Conservation (phyloP, 2,888 invertebrate genomes). For the Ryuthela nishihirai region DNA sequence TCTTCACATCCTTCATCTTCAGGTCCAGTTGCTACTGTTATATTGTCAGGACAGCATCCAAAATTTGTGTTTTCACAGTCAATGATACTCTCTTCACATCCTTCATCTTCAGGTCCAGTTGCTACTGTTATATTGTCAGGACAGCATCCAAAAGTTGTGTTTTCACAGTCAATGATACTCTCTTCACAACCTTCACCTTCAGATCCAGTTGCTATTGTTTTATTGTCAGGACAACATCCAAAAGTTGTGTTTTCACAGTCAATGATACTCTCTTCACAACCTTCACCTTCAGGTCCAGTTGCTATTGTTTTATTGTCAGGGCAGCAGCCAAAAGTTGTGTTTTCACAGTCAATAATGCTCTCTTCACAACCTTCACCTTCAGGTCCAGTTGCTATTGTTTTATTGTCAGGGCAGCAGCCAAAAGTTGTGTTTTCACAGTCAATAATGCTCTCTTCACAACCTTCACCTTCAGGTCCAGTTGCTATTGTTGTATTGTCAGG, state of each 20-base stretch:
- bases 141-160: constrained; percentile 66
- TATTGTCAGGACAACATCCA: constrained; percentile 84
- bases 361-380: constrained; percentile 41
- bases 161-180: constrained; percentile 35
- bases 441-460: constrained; percentile 42
- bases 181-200: constrained; percentile 40
- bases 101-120: constrained; percentile 41
- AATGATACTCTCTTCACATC: constrained; percentile 40
- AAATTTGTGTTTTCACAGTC: constrained; percentile 43
- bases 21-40: constrained; percentile 16
- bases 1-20: constrained; percentile 23
- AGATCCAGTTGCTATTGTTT: constrained; percentile 44
- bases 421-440: constrained; percentile 36
- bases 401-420: constrained; percentile 65
- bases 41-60: constrained; percentile 59
- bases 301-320: constrained; percentile 58
- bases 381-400: constrained; percentile 59
- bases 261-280: constrained; percentile 25
- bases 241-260: constrained; percentile 44
- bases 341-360: neutral
- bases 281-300: constrained; percentile 47
- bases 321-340: constrained; percentile 59
- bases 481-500: constrained; percentile 76
- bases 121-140: constrained; percentile 63
- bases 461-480: constrained; percentile 57